These are phyloP conservation scores for Dallia pectoralis DNA, from an alignment of 2,797 vertebrate genomes.

Conservation along the genomic window DNA sequence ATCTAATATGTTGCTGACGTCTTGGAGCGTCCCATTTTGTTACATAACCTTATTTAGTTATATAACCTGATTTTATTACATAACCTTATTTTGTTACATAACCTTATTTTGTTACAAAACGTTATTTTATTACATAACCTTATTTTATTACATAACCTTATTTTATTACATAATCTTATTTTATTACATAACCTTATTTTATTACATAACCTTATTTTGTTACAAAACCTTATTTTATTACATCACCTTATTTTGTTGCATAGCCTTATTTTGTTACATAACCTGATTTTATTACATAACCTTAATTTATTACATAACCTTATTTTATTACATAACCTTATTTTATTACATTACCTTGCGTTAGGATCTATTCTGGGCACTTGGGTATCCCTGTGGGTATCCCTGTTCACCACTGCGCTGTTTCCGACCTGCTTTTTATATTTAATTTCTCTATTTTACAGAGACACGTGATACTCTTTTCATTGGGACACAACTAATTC, in stretches of 20 bases:
- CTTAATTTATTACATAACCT: conserved; percentile 39
- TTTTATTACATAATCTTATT: conserved; percentile 46
- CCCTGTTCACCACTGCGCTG: conserved; percentile 39
- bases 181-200: conserved; percentile 45
- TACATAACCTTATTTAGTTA: too few relatives aligned
- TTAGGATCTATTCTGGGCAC: conserved; percentile 57
- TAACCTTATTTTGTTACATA: conserved; percentile 39
- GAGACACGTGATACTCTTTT: neutral
- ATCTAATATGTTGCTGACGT: too few relatives aligned
- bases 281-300: conserved; percentile 38
- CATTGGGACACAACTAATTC: neutral
- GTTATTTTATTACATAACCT: conserved; percentile 41
- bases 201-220: conserved; percentile 44
- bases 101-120: too few relatives aligned
- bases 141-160: conserved; percentile 42
- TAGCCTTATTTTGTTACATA: conserved; percentile 46
- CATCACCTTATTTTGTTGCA: too few relatives aligned
- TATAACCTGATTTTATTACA: conserved; percentile 49
- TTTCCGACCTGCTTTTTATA: neutral
- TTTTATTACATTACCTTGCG: conserved; percentile 33
- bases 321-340: conserved; percentile 42
- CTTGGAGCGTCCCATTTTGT: conserved; percentile 46
- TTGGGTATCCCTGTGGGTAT: conserved; percentile 41
- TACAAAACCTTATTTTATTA: too few relatives aligned
- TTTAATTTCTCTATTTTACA: neutral